These are phyloP conservation scores for Leucania comma DNA, from an alignment of 2,888 invertebrate species.

Conservation along the genomic window DNA sequence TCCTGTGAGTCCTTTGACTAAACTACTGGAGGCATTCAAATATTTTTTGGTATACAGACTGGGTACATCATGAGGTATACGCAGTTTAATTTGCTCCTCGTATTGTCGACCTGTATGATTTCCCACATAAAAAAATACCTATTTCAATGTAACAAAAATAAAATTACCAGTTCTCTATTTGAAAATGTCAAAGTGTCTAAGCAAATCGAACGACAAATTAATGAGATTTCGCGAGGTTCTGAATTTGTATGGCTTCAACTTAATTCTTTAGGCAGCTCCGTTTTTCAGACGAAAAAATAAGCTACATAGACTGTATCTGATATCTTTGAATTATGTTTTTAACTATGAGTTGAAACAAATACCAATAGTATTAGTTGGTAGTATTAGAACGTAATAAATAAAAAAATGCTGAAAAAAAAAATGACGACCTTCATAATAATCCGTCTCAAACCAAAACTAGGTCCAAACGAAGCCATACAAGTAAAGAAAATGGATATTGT, in stretches of 20 bases:
- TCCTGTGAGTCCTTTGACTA: too few relatives aligned
- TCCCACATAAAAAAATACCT: not conserved
- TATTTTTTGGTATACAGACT: too few relatives aligned
- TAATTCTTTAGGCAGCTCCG: too few relatives aligned
- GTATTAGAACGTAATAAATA: too few relatives aligned
- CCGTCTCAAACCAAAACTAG: slow-evolving; percentile 42
- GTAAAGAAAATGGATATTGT: slow-evolving; percentile 54
- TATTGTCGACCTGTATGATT: too few relatives aligned
- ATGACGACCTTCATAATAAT: slow-evolving; percentile 9
- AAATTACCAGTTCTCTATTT: slow-evolving; percentile 15
- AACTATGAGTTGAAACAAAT: too few relatives aligned
- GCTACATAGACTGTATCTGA: not conserved
- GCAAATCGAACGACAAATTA: slow-evolving; percentile 12
- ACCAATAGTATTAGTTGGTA: too few relatives aligned
- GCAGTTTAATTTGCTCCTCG: too few relatives aligned
- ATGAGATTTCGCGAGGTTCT: slow-evolving; percentile 19
- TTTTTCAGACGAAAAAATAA: not conserved
- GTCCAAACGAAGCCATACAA: slow-evolving; percentile 51
- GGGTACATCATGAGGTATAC: too few relatives aligned
- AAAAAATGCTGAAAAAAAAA: slow-evolving; percentile 1
- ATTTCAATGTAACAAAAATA: slow-evolving; percentile 16
- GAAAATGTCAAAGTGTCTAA: slow-evolving; percentile 16
- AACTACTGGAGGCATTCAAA: too few relatives aligned
- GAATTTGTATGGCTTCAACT: not conserved
- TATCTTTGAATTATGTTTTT: too few relatives aligned